phyloP scores from a whole-genome alignment of 2,113 vertebrate genomes.

The Heterotis niloticus region DNA sequence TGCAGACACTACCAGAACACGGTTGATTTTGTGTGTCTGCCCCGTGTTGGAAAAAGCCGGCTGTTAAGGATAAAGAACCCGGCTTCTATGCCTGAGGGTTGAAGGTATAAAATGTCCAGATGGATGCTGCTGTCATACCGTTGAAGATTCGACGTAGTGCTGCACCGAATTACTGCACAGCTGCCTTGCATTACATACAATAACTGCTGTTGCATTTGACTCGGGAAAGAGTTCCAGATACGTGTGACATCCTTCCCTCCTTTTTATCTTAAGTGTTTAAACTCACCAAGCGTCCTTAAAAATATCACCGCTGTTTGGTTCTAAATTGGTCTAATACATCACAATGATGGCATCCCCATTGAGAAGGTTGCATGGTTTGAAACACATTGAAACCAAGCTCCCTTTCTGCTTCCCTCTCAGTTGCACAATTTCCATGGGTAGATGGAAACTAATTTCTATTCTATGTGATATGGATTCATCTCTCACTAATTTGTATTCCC shows the following conservation, averaged over 20 bases:
- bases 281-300: not conserved
- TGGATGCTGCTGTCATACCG: not conserved
- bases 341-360: not conserved
- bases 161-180: not conserved
- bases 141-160: too few species aligned
- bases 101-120: not conserved
- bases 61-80: not conserved
- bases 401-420: not conserved
- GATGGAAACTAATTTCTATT: conserved; percentile 5
- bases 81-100: not conserved
- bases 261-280: not conserved
- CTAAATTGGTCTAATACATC: not conserved
- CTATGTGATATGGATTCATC: not conserved
- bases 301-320: not conserved
- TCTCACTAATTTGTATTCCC: not conserved
- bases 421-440: not conserved
- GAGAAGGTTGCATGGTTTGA: not conserved
- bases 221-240: not conserved
- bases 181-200: not conserved
- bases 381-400: not conserved
- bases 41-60: not conserved
- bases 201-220: not conserved
- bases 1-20: not conserved
- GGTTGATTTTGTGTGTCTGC: not conserved
- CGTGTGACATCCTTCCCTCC: not conserved